Conservation (phyloP, 1,140 invertebrate species). For the Bombus sibiricus region DNA sequence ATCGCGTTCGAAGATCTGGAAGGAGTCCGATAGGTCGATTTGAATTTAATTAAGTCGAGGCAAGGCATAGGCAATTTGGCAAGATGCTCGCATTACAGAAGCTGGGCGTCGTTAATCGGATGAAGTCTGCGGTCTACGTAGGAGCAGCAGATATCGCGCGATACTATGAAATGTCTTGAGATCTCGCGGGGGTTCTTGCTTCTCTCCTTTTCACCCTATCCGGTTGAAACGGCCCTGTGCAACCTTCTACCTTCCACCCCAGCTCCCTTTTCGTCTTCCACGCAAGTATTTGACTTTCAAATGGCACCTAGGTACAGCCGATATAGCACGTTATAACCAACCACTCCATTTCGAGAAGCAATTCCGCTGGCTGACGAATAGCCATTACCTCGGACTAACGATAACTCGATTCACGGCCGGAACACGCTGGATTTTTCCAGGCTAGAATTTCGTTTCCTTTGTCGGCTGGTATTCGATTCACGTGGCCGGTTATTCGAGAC, state of each 20-base stretch:
- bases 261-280: conserved; percentile 29
- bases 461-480: not conserved
- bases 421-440: conserved; percentile 57
- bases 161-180: conserved; percentile 71
- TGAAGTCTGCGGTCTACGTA: conserved; percentile 69
- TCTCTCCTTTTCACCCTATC: not conserved
- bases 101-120: conserved; percentile 72
- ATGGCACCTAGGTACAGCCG: conserved; percentile 62
- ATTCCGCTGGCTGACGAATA: conserved; percentile 68
- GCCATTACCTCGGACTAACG: conserved; percentile 59
- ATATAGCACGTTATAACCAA: conserved; percentile 68
- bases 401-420: conserved; percentile 64
- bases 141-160: conserved; percentile 52
- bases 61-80: conserved; percentile 64
- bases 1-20: not conserved
- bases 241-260: not conserved
- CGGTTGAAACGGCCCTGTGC: not conserved
- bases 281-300: conserved; percentile 76
- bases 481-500: not conserved
- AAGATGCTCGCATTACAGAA: conserved; percentile 67
- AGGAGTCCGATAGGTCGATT: conserved; percentile 34
- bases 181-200: conserved; percentile 51
- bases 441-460: not conserved
- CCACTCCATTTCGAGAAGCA: conserved; percentile 72
- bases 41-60: conserved; percentile 59